Evolutionary conservation across 1,140 invertebrate genomes (phyloP).

Genomic region (Leptinotarsa lineolata): DNA sequence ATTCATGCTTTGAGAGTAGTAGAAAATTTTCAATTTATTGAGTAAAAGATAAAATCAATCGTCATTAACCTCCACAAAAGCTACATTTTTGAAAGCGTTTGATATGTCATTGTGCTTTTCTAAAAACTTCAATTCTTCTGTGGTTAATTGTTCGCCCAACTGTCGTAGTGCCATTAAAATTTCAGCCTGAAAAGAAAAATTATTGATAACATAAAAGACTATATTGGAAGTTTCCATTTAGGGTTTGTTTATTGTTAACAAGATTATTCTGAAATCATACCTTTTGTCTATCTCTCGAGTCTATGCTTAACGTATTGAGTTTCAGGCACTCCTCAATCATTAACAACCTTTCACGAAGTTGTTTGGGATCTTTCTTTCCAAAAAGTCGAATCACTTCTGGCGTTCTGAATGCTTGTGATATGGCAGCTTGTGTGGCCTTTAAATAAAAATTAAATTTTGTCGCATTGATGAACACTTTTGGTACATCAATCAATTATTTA

Average conservation of each 20-base stretch:
- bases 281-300: slow-evolving; percentile 56
- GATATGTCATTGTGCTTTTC: slow-evolving; percentile 54
- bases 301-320: slow-evolving; percentile 58
- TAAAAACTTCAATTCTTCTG: slow-evolving; percentile 65
- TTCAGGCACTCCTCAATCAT: slow-evolving; percentile 63
- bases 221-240: too few species aligned
- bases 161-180: slow-evolving; percentile 72
- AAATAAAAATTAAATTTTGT: slow-evolving; percentile 22
- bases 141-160: slow-evolving; percentile 66
- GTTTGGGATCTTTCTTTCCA: slow-evolving; percentile 74
- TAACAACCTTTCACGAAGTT: slow-evolving; percentile 65
- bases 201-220: too few species aligned
- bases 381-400: slow-evolving; percentile 79
- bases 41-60: neutral
- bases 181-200: slow-evolving; percentile 61
- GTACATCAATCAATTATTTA: too few species aligned
- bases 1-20: too few species aligned
- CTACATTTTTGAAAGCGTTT: slow-evolving; percentile 47
- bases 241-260: neutral
- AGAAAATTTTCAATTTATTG: too few species aligned
- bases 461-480: too few species aligned
- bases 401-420: slow-evolving; percentile 77
- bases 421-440: slow-evolving; percentile 77
- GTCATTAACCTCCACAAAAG: slow-evolving; percentile 42
- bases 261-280: slow-evolving; percentile 30